Conservation (phyloP, 2,113 vertebrate species). For the Marmota flaviventris region DNA sequence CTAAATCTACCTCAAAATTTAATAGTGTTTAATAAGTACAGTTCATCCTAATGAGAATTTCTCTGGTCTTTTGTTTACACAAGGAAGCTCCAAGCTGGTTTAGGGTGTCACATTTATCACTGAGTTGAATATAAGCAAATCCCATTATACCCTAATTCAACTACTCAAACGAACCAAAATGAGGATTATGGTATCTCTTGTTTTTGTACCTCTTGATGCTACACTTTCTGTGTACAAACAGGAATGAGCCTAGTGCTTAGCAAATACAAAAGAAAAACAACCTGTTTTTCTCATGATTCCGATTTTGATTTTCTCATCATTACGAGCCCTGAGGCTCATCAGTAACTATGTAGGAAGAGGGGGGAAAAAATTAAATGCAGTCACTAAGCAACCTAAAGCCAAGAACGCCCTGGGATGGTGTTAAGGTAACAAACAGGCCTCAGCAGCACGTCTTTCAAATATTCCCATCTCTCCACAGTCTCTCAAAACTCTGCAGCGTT, state of each 20-base stretch:
- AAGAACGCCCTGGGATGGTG: neutral
- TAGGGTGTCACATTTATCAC: slow-evolving; percentile 69
- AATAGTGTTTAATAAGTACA: slow-evolving; percentile 59
- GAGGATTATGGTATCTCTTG: slow-evolving; percentile 54
- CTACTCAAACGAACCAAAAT: slow-evolving; percentile 64
- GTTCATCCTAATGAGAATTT: slow-evolving; percentile 71
- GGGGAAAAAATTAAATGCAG: neutral
- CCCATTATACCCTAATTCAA: slow-evolving; percentile 41
- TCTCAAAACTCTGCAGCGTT: neutral
- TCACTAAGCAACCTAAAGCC: neutral
- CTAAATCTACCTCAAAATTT: slow-evolving; percentile 72
- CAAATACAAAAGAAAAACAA: slow-evolving; percentile 57
- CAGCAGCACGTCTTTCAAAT: neutral
- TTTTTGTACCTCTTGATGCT: slow-evolving; percentile 39
- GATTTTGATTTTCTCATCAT: slow-evolving; percentile 36
- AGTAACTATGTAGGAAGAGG: neutral
- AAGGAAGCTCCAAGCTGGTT: slow-evolving; percentile 65
- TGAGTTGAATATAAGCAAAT: slow-evolving; percentile 71
- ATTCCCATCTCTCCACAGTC: neutral
- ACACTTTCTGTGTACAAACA: slow-evolving; percentile 53
- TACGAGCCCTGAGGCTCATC: slow-evolving; percentile 35
- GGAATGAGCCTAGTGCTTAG: slow-evolving; percentile 45
- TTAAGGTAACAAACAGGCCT: accelerated
- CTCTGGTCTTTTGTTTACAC: slow-evolving; percentile 73
- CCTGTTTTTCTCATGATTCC: neutral